phyloP scores from a whole-genome alignment of 2,113 vertebrate genomes.

The Macroglossus sobrinus region DNA sequence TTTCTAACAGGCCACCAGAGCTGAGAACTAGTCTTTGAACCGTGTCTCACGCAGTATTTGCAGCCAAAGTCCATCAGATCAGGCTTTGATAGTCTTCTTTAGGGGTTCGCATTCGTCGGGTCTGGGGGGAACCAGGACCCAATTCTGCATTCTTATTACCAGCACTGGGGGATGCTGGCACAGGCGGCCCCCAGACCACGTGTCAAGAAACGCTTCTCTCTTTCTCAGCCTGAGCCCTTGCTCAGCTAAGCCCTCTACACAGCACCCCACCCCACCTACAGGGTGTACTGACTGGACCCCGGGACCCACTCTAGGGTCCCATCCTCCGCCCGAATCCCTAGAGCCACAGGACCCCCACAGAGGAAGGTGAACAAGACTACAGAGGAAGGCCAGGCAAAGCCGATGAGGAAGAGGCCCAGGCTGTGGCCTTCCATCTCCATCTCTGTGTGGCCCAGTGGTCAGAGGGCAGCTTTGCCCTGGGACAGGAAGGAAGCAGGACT shows the following conservation, averaged over 20 bases:
- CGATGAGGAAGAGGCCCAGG: background rate
- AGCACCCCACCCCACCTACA: background rate
- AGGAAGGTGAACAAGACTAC: background rate
- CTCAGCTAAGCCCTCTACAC: background rate
- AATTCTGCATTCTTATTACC: background rate
- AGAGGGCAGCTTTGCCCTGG: background rate
- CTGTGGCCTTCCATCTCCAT: background rate
- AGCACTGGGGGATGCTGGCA: too few relatives aligned
- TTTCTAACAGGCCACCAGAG: background rate
- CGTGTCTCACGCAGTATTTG: accelerated
- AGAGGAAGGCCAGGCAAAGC: background rate
- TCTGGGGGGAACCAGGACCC: background rate
- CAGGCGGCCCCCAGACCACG: background rate
- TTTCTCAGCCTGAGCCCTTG: background rate
- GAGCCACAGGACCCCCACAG: background rate
- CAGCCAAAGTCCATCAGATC: too few relatives aligned
- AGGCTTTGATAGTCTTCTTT: background rate
- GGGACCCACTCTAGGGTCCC: background rate
- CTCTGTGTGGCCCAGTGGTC: background rate
- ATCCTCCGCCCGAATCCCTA: background rate
- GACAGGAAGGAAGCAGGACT: background rate
- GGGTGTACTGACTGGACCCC: background rate
- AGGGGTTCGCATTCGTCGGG: background rate
- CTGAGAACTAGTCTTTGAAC: background rate
- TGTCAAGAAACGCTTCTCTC: background rate